A percentile compares a stretch with the other conserved stretches of the same genome.
Evolutionary conservation across 1,140 invertebrate genomes (phyloP).

Genomic region (Melipona quadrifasciata): DNA sequence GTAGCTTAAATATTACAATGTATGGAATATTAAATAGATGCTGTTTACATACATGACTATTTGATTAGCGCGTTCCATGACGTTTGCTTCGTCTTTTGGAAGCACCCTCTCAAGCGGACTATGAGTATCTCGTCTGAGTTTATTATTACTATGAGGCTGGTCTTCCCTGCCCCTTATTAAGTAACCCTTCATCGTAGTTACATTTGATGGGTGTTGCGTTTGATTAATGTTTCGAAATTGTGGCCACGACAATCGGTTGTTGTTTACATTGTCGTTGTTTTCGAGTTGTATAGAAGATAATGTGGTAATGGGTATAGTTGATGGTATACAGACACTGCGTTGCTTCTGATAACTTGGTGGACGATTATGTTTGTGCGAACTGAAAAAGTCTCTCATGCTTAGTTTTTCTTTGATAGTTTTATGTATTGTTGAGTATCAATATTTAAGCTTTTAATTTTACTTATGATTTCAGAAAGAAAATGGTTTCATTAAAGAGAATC

Average conservation of each 20-base stretch:
- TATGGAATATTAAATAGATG: conserved; percentile 58
- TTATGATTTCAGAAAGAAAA: not conserved
- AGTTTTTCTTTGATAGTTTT: conserved; percentile 52
- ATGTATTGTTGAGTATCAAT: conserved; percentile 7
- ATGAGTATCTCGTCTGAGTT: conserved; percentile 79
- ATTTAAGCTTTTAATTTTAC: not conserved
- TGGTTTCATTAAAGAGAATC: not conserved
- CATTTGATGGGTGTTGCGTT: conserved; percentile 75
- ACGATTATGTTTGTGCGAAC: conserved; percentile 81
- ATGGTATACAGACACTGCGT: conserved; percentile 77
- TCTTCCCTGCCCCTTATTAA: conserved; percentile 77
- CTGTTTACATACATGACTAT: conserved; percentile 90
- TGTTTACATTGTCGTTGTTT: conserved; percentile 81
- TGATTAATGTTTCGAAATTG: conserved; percentile 82
- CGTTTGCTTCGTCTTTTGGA: conserved; percentile 88
- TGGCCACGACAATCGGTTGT: conserved; percentile 81
- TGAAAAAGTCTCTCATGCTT: conserved; percentile 81
- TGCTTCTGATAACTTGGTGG: conserved; percentile 81
- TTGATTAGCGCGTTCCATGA: conserved; percentile 91
- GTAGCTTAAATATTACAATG: conserved; percentile 62
- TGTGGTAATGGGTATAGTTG: conserved; percentile 71
- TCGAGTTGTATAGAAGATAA: conserved; percentile 78
- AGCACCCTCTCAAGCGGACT: conserved; percentile 83
- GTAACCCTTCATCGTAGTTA: conserved; percentile 75
- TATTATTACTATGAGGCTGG: conserved; percentile 80